Evolutionary conservation across 2,888 invertebrate genomes (phyloP), one percentile per base, ranked within the genome.

Genomic region (Biston betularia): DNA sequence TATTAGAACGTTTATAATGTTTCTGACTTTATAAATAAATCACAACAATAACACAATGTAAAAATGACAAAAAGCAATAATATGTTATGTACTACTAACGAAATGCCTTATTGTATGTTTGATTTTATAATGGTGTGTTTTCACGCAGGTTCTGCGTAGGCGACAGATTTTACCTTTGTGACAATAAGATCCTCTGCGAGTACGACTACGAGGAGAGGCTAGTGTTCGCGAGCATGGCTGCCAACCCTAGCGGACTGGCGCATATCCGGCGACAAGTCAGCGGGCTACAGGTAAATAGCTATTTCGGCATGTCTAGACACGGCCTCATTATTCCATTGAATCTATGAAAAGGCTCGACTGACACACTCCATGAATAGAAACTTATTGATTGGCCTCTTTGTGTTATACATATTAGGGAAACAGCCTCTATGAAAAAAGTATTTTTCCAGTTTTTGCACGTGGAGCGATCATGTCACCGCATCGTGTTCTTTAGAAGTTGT

Each of bases 141-240:
- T 24, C 24, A 61, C 79, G 38, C 88, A 98, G 98, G 95, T 98
- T 98, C 94, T 98, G 98, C 93, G 98, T 98, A 55, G 98, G 98
- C 35, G 98, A 98, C 90, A 95, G 97, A 82, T 98, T 98, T 90
- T 98, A 98, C 92, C 94, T 98, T 81, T 97, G 97, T 89, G 98
- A 98, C 94, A 98, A 98, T 94, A 97, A 98, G 94, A 98, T 98
- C 79, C 95, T 98, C 54, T 98, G 98, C 94, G 98, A 98, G 90
- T 98, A 98, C 92, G 98, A 98, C 92, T 98, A 98, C 89, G 98
- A 98, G 85, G 98, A 98, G 89, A 92, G 98, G 79, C 95, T 98
- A 90, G 97, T 98, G 81, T 98, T 98, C 86, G 97, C 98, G 59
- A 97, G 97, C 87, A 97, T 97, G 96, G 97, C 97, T 9, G 96